Evolutionary conservation across 2,113 vertebrate genomes (phyloP), one percentile per base, ranked within the genome.

Genomic region (Corythoichthys intestinalis): DNA sequence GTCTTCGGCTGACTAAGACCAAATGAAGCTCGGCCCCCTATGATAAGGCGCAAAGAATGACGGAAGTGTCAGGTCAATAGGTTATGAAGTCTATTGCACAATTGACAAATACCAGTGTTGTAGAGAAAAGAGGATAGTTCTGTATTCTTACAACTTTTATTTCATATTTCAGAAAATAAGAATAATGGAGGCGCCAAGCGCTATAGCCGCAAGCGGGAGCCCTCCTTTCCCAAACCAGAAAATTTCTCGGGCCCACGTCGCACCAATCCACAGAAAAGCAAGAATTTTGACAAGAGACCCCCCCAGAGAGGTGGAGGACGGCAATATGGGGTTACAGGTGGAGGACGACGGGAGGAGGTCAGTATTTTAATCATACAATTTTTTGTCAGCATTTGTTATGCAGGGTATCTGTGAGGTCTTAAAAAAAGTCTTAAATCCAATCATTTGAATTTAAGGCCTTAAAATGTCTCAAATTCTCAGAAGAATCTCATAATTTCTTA

Each of bases 281-380:
- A 98, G 93, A 94, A 92, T 97, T 99, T 98, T 95, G 97, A 98
- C 88, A 98, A 99, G 96, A 96, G 94, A 95, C 97, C 97, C 79
- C 93, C 94, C 66, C 94, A 98, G 78, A 96, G 95, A 91, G 94
- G 96, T 57, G 93, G 92, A 80, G 90, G 85, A 4, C 92, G 92
- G 90, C 88, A 92, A 88, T 96, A 94, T 94, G 94, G 94, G 60
- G 89, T 91, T 91, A 48, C 88, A 94, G 94, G 91, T 90, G 96
- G 96, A 93, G 97, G 97, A 88, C 95, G 97, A 94, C 95, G 96
- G 82, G 97, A 99, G 92, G 97, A 99, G 97, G 97, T 99, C 77
- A 71, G 93, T 73, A 0, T 65, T 78, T 44, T 12, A 20, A 14
- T 2, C 8, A 41, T 54, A 17, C 10, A 2, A 28, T 56, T 56